These are phyloP conservation scores for Rhagophthalmus giganteus DNA, from an alignment of 2,888 invertebrate species.

Conservation along the genomic window DNA sequence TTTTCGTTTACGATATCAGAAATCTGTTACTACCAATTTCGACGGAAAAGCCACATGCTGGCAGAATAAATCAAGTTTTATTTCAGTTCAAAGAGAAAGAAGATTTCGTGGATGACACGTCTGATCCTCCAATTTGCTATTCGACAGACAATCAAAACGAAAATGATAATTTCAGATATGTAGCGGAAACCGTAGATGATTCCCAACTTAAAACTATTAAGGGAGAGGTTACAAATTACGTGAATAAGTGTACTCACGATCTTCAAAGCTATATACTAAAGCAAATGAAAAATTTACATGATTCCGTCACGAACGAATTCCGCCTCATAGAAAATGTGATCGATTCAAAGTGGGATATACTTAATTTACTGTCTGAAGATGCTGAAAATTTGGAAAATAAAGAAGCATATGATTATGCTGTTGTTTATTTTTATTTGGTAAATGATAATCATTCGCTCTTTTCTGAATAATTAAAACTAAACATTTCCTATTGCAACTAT, in stretches of 20 bases:
- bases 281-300: conserved; percentile 7
- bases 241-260: not conserved
- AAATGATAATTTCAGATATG: not conserved
- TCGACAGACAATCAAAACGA: not conserved
- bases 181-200: not conserved
- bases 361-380: not conserved
- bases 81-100: conserved; percentile 8
- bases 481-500: no score
- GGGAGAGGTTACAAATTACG: not conserved
- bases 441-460: no score
- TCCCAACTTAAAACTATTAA: not conserved
- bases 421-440: no score
- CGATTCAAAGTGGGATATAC: conserved; percentile 7
- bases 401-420: no score
- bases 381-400: no score
- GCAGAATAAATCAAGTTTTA: conserved; percentile 11
- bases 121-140: not conserved
- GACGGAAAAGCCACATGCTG: conserved; percentile 36
- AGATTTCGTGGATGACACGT: not conserved
- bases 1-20: conserved; percentile 46
- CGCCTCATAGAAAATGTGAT: not conserved
- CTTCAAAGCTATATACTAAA: not conserved
- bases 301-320: conserved; percentile 2
- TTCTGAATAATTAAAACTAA: no score
- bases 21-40: conserved; percentile 42